Conservation (phyloP, 1,140 invertebrate genomes). For the Euschistus heros region DNA sequence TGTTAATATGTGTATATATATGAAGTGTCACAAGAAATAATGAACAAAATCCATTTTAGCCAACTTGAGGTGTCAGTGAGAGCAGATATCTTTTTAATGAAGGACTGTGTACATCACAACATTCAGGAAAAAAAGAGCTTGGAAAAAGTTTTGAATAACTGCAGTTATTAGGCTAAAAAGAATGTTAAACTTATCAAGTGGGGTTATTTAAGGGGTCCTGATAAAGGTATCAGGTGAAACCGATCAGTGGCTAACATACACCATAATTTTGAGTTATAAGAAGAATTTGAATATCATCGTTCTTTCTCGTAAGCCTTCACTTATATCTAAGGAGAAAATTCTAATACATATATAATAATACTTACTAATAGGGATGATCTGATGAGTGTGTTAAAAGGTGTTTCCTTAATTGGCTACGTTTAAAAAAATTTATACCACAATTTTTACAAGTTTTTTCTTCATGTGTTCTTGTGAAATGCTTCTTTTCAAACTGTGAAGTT, state of each 20-base stretch:
- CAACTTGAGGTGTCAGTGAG: too few relatives aligned
- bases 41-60: too few relatives aligned
- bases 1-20: neutral
- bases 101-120: too few relatives aligned
- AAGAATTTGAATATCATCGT: neutral
- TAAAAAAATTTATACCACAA: constrained; percentile 12
- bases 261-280: neutral
- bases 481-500: constrained; percentile 32
- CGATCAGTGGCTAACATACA: neutral
- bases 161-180: too few relatives aligned
- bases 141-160: too few relatives aligned
- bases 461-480: constrained; percentile 33
- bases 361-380: neutral
- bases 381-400: constrained; percentile 9
- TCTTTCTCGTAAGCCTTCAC: neutral
- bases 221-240: too few relatives aligned
- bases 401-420: constrained; percentile 10
- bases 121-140: too few relatives aligned
- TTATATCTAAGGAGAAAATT: neutral
- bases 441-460: constrained; percentile 13
- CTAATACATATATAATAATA: constrained; percentile 4
- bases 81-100: too few relatives aligned
- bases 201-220: too few relatives aligned
- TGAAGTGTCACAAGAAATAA: neutral
- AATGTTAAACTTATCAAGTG: neutral